Conservation (phyloP, 2,888 invertebrate species). For the Chrysotoxum bicinctum region DNA sequence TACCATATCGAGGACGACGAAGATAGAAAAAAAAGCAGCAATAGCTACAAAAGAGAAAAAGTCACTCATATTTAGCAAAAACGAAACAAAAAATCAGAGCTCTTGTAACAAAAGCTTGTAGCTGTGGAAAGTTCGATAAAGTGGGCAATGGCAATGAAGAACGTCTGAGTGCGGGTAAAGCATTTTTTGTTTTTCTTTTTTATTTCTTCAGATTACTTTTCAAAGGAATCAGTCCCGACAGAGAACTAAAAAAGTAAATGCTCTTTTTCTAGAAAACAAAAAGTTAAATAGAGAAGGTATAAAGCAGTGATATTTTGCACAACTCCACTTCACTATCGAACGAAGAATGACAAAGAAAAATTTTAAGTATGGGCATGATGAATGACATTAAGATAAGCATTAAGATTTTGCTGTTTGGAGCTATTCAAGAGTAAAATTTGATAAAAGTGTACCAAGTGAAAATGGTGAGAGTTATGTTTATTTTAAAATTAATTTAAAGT, state of each 20-base stretch:
- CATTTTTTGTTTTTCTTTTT: not conserved
- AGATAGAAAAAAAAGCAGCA: not conserved
- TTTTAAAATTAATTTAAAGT: too few species aligned
- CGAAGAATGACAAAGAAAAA: not conserved
- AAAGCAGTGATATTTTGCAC: not conserved
- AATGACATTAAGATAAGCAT: not conserved
- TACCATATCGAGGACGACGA: not conserved
- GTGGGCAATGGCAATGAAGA: conserved; percentile 4
- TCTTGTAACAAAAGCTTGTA: not conserved
- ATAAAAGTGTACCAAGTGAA: not conserved
- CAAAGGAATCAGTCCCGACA: not conserved
- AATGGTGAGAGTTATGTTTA: too few species aligned
- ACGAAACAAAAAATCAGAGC: not conserved
- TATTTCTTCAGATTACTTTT: not conserved
- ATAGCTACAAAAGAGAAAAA: not conserved
- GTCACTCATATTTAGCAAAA: not conserved
- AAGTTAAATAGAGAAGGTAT: not conserved
- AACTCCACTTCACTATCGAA: not conserved
- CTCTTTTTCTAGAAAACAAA: not conserved
- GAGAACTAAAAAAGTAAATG: not conserved
- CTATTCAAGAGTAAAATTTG: not conserved
- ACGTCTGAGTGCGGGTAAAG: conserved; percentile 4
- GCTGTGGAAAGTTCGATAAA: not conserved
- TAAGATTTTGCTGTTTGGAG: not conserved
- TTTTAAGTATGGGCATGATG: too few species aligned